Evolutionary conservation across 2,113 vertebrate species (phyloP), one percentile per base, ranked within the genome.

Genomic region (Solea solea): DNA sequence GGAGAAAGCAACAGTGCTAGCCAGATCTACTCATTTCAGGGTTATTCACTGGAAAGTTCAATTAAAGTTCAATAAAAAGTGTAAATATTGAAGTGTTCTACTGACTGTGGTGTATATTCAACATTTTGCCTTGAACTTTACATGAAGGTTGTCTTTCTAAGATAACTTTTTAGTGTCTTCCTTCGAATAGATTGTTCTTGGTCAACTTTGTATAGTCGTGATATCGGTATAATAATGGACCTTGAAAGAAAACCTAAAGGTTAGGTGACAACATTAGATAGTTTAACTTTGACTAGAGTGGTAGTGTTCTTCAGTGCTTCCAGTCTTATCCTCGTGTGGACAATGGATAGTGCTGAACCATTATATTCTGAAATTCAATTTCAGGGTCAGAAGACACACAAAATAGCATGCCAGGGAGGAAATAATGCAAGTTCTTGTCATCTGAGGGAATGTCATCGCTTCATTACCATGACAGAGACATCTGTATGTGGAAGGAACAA

Each of bases 301-400:
- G 51, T 7, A 10, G 34, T 12, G 67, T 3, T 14, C 14, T 11
- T 63, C 40, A 54, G 5, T 49, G 8, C 34, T 12, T 69, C 13
- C 14, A 56, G 12, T 5, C 42, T 39, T 40, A 56, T 44, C 46
- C 28, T 56, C 55, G 77, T 2, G 51, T 16, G 42, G 46, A 59
- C 45, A 82, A 76, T 66, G 51, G 10, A 58, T 12, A 13, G 21
- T 53, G 59, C 54, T 68, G 56, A 72, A 2, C 45, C 48, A 61
- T 46, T 53, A 7, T 34, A 67, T 70, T 54, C 4, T 21, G 5
- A 71, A 68, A 89, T 74, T 54, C 8, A 63, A 82, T 83, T 69
- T 12, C 12, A 3, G 12, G 15, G 72, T 71, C 69, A 46, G 71
- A 61, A 59, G 82, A 81, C 73, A 56, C 25, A 55, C n/a, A 65